Evolutionary conservation across 2,797 vertebrate species (phyloP).

Genomic region (Spheniscus humboldti): DNA sequence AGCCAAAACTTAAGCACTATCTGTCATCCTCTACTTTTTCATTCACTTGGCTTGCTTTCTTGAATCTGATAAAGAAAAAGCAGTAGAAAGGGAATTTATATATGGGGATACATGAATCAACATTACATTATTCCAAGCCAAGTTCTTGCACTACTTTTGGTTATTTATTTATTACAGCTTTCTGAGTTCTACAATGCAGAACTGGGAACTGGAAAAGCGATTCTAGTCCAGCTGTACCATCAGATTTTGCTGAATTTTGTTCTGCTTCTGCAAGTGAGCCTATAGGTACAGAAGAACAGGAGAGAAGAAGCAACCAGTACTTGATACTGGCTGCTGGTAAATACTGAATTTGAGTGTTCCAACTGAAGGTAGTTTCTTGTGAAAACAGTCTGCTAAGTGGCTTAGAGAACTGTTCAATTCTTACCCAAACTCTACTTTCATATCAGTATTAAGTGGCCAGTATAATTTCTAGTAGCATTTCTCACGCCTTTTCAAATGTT

Average conservation of each 20-base stretch:
- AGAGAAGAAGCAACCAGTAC: not conserved
- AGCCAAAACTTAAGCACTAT: not conserved
- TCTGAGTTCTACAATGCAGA: not conserved
- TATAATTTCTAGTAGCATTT: not conserved
- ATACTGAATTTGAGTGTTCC: not conserved
- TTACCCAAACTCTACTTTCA: not conserved
- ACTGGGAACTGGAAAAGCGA: not conserved
- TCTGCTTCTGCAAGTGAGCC: not conserved
- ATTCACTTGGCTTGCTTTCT: constrained; percentile 10
- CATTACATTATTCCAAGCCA: not conserved
- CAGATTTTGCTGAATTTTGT: not conserved
- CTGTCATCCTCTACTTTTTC: not conserved
- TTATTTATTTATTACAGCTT: not conserved
- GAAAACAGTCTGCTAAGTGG: not conserved
- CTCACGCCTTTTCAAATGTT: not conserved
- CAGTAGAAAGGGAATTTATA: not conserved
- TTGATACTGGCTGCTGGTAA: not conserved
- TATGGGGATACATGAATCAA: not conserved
- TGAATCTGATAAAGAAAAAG: not conserved
- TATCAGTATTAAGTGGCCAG: not conserved
- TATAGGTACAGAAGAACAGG: not conserved
- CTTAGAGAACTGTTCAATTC: not conserved
- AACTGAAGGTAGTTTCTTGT: not conserved
- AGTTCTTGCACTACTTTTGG: not conserved
- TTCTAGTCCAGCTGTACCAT: not conserved